phyloP scores from a whole-genome alignment of 2,113 vertebrate genomes.

The Tauraco erythrolophus region DNA sequence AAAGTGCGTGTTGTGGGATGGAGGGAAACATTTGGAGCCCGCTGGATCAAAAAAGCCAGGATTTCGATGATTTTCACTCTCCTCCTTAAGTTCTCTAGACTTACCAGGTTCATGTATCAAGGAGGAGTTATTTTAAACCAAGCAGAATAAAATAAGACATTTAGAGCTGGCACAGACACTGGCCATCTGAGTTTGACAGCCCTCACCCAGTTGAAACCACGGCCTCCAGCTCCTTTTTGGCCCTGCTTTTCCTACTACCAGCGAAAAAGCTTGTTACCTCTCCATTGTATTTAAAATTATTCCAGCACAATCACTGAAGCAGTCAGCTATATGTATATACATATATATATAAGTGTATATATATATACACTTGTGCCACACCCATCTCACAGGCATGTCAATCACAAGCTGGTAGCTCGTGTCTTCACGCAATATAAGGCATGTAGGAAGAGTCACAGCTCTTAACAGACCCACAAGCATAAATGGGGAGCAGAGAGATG shows the following conservation, averaged over 20 bases:
- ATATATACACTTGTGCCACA: background rate
- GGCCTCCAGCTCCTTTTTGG: background rate
- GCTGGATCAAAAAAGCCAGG: background rate
- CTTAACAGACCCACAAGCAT: background rate
- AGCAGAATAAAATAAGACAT: background rate
- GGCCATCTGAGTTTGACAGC: background rate
- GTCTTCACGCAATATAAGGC: background rate
- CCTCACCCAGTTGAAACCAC: background rate
- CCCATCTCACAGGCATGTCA: rapidly evolving
- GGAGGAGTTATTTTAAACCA: background rate
- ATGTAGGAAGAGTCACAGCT: background rate
- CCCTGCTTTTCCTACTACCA: background rate
- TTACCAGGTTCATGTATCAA: background rate
- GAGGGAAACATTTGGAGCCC: background rate
- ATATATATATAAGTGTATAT: too few species aligned
- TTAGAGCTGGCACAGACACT: background rate
- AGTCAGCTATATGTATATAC: background rate
- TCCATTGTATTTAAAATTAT: background rate
- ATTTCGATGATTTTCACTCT: background rate
- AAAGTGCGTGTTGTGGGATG: background rate
- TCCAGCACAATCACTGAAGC: background rate
- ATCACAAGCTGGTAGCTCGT: background rate
- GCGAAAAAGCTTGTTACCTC: background rate
- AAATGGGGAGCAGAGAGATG: background rate
- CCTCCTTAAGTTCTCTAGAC: background rate